phyloP scores from a whole-genome alignment of 2,888 invertebrate species.

The Gryllus longicercus region DNA sequence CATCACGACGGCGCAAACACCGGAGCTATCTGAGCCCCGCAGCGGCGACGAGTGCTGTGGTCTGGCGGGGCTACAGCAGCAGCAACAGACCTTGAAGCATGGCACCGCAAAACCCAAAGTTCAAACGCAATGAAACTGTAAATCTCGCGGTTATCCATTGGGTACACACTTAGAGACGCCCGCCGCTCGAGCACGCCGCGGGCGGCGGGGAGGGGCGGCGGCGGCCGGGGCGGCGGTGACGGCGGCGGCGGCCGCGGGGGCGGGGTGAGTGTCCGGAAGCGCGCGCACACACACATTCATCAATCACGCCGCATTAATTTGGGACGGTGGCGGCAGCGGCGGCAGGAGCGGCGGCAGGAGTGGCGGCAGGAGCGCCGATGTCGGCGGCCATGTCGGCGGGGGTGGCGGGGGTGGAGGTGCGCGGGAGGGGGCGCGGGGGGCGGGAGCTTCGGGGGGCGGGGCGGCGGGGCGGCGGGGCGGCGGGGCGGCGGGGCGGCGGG shows the following conservation, averaged over 20 bases:
- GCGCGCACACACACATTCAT: slow-evolving; percentile 23
- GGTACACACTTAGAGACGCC: slow-evolving; percentile 11
- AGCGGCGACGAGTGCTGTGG: too few species aligned
- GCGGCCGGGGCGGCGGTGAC: neutral
- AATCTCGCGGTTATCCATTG: slow-evolving; percentile 10
- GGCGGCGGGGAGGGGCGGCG: neutral
- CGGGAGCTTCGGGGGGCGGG: too few species aligned
- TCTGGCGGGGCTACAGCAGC: neutral
- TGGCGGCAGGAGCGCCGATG: neutral
- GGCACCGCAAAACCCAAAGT: slow-evolving; percentile 17
- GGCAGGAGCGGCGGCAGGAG: neutral
- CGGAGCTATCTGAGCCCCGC: too few species aligned
- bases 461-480: too few species aligned
- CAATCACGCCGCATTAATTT: slow-evolving; percentile 23
- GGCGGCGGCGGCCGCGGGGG: neutral
- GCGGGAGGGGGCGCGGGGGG: too few species aligned
- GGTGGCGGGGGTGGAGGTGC: too few species aligned
- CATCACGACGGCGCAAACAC: too few species aligned
- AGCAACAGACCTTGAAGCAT: neutral
- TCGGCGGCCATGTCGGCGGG: neutral
- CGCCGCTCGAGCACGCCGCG: too few species aligned
- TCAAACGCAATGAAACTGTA: slow-evolving; percentile 17
- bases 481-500: too few species aligned
- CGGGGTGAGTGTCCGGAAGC: neutral
- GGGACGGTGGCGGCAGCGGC: neutral